Evolutionary conservation across 2,797 vertebrate species (phyloP).

Genomic region (Fundulus diaphanus): DNA sequence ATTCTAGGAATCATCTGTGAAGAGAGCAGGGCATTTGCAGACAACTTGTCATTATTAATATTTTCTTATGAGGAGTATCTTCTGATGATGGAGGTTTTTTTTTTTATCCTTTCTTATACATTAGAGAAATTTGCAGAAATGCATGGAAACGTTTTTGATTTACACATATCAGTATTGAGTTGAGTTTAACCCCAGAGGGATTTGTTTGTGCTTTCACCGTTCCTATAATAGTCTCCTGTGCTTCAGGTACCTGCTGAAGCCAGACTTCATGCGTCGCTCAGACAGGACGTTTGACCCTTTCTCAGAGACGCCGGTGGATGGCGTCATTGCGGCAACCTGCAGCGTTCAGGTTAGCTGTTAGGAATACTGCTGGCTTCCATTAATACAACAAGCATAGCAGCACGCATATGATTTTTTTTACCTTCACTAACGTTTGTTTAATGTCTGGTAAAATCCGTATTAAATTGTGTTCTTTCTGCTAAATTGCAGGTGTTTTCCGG

Average conservation of each 20-base stretch:
- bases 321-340: slow-evolving; percentile 97
- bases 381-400: background rate
- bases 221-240: background rate
- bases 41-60: slow-evolving; percentile 53
- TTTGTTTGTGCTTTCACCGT: slow-evolving; percentile 6
- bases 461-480: background rate
- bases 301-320: slow-evolving; percentile 98
- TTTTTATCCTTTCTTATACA: background rate
- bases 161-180: background rate
- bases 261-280: slow-evolving; percentile 97
- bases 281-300: slow-evolving; percentile 98
- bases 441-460: background rate
- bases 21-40: slow-evolving; percentile 55
- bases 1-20: slow-evolving; percentile 63
- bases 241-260: slow-evolving; percentile 88
- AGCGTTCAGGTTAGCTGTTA: slow-evolving; percentile 90
- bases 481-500: slow-evolving; percentile 92
- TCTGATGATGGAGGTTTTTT: background rate
- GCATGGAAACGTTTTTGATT: background rate
- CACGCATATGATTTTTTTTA: background rate
- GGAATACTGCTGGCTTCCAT: background rate
- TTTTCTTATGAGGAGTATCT: background rate
- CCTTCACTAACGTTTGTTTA: background rate
- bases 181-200: slow-evolving; percentile 4
- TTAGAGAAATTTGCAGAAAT: background rate